A percentile compares a stretch with the other conserved stretches of the same genome.
These are phyloP conservation scores for Ficedula albicollis DNA, from an alignment of 2,797 vertebrate species.

Conservation along the genomic window DNA sequence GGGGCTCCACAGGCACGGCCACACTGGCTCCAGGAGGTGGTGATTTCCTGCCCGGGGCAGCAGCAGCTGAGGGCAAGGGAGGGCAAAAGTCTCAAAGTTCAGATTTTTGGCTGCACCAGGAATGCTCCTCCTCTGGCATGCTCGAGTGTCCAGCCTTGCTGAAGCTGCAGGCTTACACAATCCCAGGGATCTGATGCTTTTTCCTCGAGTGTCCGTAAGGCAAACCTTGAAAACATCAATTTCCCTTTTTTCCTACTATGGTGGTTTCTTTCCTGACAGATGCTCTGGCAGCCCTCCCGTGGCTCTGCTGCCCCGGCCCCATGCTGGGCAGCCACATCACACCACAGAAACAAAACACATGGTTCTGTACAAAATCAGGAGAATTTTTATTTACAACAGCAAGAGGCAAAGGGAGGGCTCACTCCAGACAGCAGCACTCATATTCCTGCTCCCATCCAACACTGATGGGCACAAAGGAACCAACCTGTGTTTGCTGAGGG, in stretches of 20 bases:
- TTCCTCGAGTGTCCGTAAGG: background rate
- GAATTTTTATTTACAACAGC: constrained; percentile 42
- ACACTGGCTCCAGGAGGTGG: background rate
- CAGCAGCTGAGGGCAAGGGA: background rate
- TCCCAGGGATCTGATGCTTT: background rate
- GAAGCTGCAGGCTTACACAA: background rate
- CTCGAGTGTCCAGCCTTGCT: background rate
- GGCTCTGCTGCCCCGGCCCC: accelerated
- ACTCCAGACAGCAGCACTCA: background rate
- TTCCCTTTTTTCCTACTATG: accelerated
- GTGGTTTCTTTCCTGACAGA: background rate
- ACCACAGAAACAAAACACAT: background rate
- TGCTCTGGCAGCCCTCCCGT: background rate
- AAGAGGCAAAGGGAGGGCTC: background rate
- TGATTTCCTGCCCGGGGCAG: background rate
- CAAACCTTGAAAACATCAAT: background rate
- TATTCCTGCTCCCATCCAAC: background rate
- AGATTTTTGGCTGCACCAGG: background rate
- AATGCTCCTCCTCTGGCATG: background rate
- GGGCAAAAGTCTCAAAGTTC: background rate
- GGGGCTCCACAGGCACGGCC: background rate
- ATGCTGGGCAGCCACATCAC: accelerated
- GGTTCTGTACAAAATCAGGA: background rate
- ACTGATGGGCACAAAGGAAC: background rate
- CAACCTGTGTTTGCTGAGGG: background rate